Evolutionary conservation across 2,797 vertebrate genomes (phyloP).

Genomic region (Acropternis orthonyx): DNA sequence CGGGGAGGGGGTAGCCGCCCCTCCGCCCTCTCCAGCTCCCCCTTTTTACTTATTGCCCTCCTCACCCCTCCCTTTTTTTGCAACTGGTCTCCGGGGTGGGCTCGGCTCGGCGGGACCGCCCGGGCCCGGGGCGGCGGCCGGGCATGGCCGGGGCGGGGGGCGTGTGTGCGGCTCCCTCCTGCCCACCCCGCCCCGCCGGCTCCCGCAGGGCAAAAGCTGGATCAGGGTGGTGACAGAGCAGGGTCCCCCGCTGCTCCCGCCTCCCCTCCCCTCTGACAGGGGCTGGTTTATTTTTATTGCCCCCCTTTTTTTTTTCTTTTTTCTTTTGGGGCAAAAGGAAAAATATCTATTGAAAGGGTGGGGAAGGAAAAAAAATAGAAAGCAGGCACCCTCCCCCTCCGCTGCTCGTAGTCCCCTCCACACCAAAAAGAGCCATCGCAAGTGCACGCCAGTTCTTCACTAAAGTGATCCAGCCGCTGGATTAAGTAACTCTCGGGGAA

Average conservation of each 20-base stretch:
- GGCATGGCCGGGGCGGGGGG: conserved; percentile 7
- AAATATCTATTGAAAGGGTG: background rate
- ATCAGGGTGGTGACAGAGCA: background rate
- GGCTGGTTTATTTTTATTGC: background rate
- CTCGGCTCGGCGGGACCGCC: background rate
- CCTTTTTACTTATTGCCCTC: background rate
- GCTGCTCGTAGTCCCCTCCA: conserved; percentile 40
- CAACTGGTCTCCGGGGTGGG: background rate
- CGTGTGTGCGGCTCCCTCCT: conserved; percentile 1
- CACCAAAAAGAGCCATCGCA: conserved; percentile 54
- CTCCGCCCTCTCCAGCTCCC: background rate
- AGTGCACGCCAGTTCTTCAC: conserved; percentile 36
- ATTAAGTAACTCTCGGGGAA: conserved; percentile 73
- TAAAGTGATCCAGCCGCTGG: conserved; percentile 69
- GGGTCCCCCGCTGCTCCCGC: background rate
- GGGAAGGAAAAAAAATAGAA: background rate
- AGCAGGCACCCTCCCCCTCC: conserved; percentile 1
- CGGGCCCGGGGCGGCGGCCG: background rate
- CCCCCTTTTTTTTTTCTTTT: background rate
- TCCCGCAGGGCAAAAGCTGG: background rate
- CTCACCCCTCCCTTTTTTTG: background rate
- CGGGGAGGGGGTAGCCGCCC: background rate
- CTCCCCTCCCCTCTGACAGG: background rate
- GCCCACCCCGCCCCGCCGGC: background rate
- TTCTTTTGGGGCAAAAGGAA: background rate